Conservation (phyloP, 2,797 vertebrate genomes). For the Xerus rutilus region DNA sequence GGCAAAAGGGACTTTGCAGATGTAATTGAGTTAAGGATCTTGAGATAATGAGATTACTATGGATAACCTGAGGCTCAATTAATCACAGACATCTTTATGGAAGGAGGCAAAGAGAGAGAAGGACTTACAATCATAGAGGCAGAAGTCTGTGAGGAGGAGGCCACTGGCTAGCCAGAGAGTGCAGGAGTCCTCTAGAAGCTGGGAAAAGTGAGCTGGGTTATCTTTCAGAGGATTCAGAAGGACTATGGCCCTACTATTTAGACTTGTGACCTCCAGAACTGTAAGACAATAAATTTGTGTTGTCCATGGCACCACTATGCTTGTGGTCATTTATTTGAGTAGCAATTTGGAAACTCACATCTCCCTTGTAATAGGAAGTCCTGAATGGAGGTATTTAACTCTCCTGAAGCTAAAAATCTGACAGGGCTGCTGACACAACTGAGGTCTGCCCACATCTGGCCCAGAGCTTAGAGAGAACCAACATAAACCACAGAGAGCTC, state of each 20-base stretch:
- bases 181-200: not conserved
- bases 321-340: not conserved
- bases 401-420: slow-evolving; percentile 14
- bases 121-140: not conserved
- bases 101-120: not conserved
- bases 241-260: not conserved
- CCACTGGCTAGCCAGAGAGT: not conserved
- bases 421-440: not conserved
- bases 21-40: not conserved
- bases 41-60: not conserved
- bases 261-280: not conserved
- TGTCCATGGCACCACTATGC: not conserved
- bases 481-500: not conserved
- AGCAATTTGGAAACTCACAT: not conserved
- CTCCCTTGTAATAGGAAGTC: not conserved
- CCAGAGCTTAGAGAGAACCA: not conserved
- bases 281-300: not conserved
- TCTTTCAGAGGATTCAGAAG: not conserved
- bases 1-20: not conserved
- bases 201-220: not conserved
- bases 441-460: not conserved
- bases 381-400: slow-evolving; percentile 64
- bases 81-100: not conserved
- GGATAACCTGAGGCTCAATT: not conserved
- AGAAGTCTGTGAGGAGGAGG: not conserved